These are phyloP conservation scores for Koerneria pararmatus DNA, from an alignment of 2,888 invertebrate species.

Conservation along the genomic window DNA sequence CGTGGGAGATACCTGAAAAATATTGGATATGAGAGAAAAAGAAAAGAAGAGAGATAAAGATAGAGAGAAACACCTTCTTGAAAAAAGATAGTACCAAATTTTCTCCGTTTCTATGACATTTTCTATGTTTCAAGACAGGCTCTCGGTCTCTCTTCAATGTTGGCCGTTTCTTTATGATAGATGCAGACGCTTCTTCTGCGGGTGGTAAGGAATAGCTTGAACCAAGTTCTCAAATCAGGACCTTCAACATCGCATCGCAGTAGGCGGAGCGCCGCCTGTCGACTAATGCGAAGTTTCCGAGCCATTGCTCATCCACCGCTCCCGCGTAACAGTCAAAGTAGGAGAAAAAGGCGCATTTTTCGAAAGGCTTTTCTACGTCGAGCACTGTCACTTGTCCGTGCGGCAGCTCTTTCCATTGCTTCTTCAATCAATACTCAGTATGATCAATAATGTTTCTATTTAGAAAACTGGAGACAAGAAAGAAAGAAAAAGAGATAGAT, in stretches of 20 bases:
- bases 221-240: background rate
- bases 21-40: background rate
- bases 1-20: slow-evolving; percentile 5
- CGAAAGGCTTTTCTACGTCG: background rate
- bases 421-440: background rate
- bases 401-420: slow-evolving; percentile 8
- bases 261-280: background rate
- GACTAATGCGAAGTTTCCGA: background rate
- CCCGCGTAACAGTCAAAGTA: slow-evolving; percentile 1
- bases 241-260: background rate
- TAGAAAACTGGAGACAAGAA: no score
- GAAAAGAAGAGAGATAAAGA: no score
- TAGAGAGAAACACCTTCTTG: no score
- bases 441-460: background rate
- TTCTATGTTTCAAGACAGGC: no score
- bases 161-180: no score
- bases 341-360: background rate
- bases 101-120: no score
- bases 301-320: slow-evolving; percentile 2
- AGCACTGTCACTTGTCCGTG: slow-evolving; percentile 17
- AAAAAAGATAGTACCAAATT: no score
- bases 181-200: no score
- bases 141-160: no score
- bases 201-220: no score
- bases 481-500: background rate